Conservation (phyloP, 1,140 invertebrate species). For the Artemia franciscana region DNA sequence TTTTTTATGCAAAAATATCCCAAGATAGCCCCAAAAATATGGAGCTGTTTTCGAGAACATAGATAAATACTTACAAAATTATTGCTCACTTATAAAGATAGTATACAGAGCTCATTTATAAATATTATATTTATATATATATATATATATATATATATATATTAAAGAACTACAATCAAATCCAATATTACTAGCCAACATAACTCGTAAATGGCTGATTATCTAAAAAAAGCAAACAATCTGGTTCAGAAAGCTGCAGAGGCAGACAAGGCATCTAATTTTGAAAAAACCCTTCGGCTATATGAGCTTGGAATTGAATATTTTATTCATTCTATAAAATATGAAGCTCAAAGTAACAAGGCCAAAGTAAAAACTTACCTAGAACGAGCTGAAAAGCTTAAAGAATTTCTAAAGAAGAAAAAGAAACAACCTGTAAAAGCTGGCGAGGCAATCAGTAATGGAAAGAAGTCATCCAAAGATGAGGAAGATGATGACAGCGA, state of each 20-base stretch:
- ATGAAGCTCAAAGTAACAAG: conserved; percentile 87
- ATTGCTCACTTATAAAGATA: too few relatives aligned
- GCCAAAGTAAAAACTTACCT: conserved; percentile 86
- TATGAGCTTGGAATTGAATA: conserved; percentile 99
- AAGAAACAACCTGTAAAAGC: conserved; percentile 78
- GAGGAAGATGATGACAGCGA: conserved; percentile 70
- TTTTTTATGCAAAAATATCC: too few relatives aligned
- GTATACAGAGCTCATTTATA: too few relatives aligned
- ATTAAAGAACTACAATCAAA: too few relatives aligned
- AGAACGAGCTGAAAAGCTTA: conserved; percentile 88
- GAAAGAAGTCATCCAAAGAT: conserved; percentile 29
- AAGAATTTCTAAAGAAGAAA: conserved; percentile 60
- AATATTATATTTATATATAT: too few relatives aligned
- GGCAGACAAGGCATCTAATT: conserved; percentile 94
- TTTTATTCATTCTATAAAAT: conserved; percentile 96
- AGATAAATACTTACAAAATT: too few relatives aligned
- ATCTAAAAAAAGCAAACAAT: conserved; percentile 98
- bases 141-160: too few relatives aligned
- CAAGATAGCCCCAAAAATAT: too few relatives aligned
- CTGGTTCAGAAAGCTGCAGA: conserved; percentile 93
- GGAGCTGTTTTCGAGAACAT: too few relatives aligned
- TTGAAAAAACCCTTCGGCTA: conserved; percentile 74
- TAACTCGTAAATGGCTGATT: too few relatives aligned
- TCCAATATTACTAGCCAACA: too few relatives aligned
- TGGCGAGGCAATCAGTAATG: conserved; percentile 26